Base-by-base conservation (phyloP, 92 coral and sea anemone species). In the Plumapathes pennacea region DNA sequence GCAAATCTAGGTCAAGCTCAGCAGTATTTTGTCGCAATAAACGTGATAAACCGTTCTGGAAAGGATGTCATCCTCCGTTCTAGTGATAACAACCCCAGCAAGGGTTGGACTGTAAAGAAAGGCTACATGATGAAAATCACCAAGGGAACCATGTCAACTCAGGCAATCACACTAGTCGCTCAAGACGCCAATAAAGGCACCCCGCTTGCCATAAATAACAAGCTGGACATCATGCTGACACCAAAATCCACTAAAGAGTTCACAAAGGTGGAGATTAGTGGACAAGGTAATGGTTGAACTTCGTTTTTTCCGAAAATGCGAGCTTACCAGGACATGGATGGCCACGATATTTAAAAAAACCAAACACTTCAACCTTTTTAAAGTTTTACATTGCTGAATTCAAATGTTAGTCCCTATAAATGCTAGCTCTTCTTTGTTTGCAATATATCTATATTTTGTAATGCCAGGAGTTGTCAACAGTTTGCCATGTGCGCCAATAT, bases 101-200 rank as follows among this genome's bases (percentile, higher is more conserved):
- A 72, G n/a, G 73, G 73, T 4, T 64, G 81, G 82, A 43, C 43
- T 15, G 81, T 91, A 12, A 91, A 80, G 62, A 74, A 84, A 26
- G 63, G 63, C 29, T 69, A 54, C 22, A 71, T 74, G 74, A 79
- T 89, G 75, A 47, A 20, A 6, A 65, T 91, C 30, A 77, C 76
- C 23, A 83, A 83, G 64, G 88, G 90, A 44, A 75, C 86, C 31
- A 47, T 65, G 10, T 69, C 73, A 27, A 72, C 76, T n/a, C 61
- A 38, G 29, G 81, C 96, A 1, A 39, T 91, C 20, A 68, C 60
- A 14, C 57, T 83, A 24, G 49, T 54, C 6, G 97, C 76, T 1
- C 13, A 44, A 2, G 64, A 62, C 41, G 68, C 46, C 1, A 62
- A 72, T 23, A 81, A 82, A 30, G 38, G 53, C 1, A 17, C 52